Evolutionary conservation across 2,113 vertebrate species (phyloP).

Genomic region (Taxidea taxus): DNA sequence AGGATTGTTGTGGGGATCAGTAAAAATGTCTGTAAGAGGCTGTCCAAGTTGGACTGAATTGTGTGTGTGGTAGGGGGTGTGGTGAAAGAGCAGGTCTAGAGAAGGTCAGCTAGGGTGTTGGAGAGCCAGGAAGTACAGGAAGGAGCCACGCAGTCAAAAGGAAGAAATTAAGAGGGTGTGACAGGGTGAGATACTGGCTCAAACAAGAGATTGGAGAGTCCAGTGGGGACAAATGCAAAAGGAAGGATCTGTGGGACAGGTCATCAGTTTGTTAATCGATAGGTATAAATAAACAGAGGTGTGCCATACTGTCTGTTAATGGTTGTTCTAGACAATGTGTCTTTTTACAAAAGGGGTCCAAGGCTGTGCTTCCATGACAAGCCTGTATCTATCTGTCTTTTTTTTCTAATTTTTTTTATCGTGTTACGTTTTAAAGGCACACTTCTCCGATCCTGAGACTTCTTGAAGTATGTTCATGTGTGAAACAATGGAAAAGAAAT

Average conservation of each 20-base stretch:
- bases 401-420: no score
- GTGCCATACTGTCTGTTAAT: background rate
- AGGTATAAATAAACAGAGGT: background rate
- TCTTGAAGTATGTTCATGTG: background rate
- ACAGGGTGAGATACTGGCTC: no score
- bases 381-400: background rate
- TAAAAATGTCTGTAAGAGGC: background rate
- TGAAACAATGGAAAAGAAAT: background rate
- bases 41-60: background rate
- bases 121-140: background rate
- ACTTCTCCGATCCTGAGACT: background rate
- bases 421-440: background rate
- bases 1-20: background rate
- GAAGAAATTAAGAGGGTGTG: background rate
- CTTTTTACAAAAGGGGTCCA: background rate
- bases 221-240: background rate
- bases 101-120: background rate
- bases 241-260: no score
- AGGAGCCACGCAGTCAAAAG: background rate
- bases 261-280: background rate
- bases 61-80: no score
- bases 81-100: background rate
- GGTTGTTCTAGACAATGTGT: background rate
- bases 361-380: background rate
- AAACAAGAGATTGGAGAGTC: background rate